Percentiles rank a stretch among this genome's conserved stretches.
Evolutionary conservation across 2,888 invertebrate species (phyloP).

Genomic region (Chrysolina americana): DNA sequence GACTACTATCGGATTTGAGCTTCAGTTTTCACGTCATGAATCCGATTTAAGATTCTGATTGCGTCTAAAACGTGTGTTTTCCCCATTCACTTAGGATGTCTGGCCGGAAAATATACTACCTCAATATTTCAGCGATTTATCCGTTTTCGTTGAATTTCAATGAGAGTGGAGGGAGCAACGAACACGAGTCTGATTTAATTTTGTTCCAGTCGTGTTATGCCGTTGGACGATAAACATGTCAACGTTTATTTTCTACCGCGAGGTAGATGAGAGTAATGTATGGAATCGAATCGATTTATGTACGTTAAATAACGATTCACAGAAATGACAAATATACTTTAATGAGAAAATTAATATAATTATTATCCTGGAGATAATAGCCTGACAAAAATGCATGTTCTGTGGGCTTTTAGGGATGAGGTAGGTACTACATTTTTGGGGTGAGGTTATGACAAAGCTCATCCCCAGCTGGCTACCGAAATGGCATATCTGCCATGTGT

Average conservation of each 20-base stretch:
- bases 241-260: background rate
- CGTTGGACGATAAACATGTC: constrained; percentile 8
- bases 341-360: no score
- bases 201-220: background rate
- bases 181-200: background rate
- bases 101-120: constrained; percentile 28
- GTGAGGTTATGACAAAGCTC: no score
- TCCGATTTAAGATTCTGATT: constrained; percentile 54
- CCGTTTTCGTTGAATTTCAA: constrained; percentile 26
- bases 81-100: constrained; percentile 29
- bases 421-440: no score
- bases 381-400: no score
- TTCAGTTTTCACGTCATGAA: constrained; percentile 51
- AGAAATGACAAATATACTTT: no score
- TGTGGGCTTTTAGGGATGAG: no score
- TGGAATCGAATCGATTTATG: no score
- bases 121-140: constrained; percentile 29
- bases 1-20: constrained; percentile 21
- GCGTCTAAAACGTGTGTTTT: constrained; percentile 49
- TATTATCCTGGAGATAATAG: no score
- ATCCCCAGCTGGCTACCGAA: no score
- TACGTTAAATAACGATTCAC: no score
- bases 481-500: no score
- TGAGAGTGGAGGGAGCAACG: background rate
- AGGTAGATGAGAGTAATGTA: background rate